Evolutionary conservation across 2,797 vertebrate species (phyloP).

Genomic region (Lepilemur septentrionalis): DNA sequence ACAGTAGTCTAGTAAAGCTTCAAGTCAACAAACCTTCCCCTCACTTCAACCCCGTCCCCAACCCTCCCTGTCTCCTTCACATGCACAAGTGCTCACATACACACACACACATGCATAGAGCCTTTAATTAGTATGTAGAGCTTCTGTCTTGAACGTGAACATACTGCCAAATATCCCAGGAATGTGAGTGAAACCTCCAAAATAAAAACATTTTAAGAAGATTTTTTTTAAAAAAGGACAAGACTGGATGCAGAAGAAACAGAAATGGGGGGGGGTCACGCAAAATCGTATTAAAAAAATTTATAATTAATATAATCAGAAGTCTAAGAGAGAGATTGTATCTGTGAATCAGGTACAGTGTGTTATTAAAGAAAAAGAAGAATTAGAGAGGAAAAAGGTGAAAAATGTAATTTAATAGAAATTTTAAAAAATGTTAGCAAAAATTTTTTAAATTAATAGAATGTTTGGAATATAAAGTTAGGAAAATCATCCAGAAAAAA

Average conservation of each 20-base stretch:
- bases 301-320: not conserved
- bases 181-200: not conserved
- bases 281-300: not conserved
- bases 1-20: not conserved
- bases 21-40: not conserved
- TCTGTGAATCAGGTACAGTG: not conserved
- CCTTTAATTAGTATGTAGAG: not conserved
- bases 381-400: not conserved
- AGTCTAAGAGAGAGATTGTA: not conserved
- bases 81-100: no score
- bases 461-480: not conserved
- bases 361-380: not conserved
- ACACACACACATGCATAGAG: not conserved
- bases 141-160: not conserved
- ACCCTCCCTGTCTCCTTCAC: not conserved
- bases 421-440: not conserved
- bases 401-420: not conserved
- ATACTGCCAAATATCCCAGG: not conserved
- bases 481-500: not conserved
- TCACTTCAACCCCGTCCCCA: not conserved
- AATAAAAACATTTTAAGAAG: not conserved
- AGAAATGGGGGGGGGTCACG: not conserved
- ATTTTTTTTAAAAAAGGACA: not conserved
- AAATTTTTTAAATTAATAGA: not conserved
- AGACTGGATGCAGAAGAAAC: not conserved